These are phyloP conservation scores for Laupala kohalensis DNA, from an alignment of 1,140 invertebrate species.

Conservation along the genomic window DNA sequence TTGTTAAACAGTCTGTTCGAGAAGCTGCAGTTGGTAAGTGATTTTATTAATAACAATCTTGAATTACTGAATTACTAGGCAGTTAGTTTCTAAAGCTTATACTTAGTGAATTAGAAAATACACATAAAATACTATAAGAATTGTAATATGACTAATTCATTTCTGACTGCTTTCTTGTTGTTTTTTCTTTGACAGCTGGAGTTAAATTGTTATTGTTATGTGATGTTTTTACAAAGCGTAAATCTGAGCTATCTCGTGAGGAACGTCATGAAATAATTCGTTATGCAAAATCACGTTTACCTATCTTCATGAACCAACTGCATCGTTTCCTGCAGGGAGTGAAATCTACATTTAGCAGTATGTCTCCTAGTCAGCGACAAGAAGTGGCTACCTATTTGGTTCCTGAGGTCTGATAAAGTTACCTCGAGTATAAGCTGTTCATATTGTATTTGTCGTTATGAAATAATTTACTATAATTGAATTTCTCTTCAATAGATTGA, in stretches of 20 bases:
- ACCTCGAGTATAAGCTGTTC: background rate
- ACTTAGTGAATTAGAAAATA: too few relatives aligned
- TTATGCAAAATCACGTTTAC: slow-evolving; percentile 46
- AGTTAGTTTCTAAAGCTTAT: too few relatives aligned
- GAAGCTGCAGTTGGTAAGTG: slow-evolving; percentile 40
- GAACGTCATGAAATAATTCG: slow-evolving; percentile 50
- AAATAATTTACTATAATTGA: background rate
- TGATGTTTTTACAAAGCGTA: slow-evolving; percentile 44
- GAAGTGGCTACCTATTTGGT: slow-evolving; percentile 47
- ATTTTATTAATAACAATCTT: too few relatives aligned
- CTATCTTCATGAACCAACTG: slow-evolving; percentile 46
- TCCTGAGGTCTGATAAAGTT: slow-evolving; percentile 35
- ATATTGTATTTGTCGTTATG: background rate
- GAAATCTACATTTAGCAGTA: slow-evolving; percentile 39
- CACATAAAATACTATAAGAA: too few relatives aligned
- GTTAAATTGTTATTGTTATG: slow-evolving; percentile 43
- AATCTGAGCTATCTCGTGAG: slow-evolving; percentile 35
- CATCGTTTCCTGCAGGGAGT: slow-evolving; percentile 42
- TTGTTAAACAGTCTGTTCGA: slow-evolving; percentile 42
- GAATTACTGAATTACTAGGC: too few relatives aligned
- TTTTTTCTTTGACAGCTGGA: slow-evolving; percentile 24
- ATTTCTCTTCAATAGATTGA: slow-evolving; percentile 32
- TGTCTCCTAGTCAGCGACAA: slow-evolving; percentile 37
- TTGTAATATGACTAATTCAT: too few relatives aligned
- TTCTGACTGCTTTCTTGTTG: background rate